Conservation (phyloP, 2,888 invertebrate species). For the Nephrotoma appendiculata region DNA sequence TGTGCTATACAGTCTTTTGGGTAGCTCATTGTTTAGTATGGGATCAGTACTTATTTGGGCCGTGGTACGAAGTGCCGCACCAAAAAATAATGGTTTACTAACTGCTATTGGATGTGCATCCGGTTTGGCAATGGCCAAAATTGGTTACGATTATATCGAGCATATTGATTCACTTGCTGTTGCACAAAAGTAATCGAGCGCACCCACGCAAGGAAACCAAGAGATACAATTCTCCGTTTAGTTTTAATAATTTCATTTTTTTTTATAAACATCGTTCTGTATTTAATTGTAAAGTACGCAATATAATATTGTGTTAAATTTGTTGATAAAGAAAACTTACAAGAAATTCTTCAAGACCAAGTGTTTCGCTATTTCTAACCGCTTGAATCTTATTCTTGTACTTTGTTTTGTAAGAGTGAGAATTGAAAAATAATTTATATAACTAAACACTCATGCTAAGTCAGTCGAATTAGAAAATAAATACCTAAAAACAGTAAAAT, state of each 20-base stretch:
- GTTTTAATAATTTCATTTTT: not conserved
- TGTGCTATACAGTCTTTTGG: slow-evolving; percentile 46
- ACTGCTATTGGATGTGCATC: slow-evolving; percentile 26
- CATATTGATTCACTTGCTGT: slow-evolving; percentile 1
- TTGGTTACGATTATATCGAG: slow-evolving; percentile 28
- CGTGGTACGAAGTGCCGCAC: slow-evolving; percentile 59
- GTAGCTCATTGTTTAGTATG: slow-evolving; percentile 71
- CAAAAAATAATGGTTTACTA: slow-evolving; percentile 20
- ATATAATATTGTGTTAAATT: not conserved
- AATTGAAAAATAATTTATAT: not conserved
- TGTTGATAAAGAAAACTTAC: not conserved
- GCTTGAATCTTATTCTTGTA: not conserved
- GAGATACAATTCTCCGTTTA: not conserved
- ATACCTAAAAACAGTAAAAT: not conserved
- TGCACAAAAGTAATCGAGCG: not conserved
- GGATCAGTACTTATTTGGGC: slow-evolving; percentile 86
- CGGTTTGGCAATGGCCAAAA: slow-evolving; percentile 26
- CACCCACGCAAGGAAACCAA: not conserved
- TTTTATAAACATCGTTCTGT: not conserved
- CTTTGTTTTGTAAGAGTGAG: not conserved
- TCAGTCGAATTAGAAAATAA: not conserved
- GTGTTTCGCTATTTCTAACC: not conserved
- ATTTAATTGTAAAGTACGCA: not conserved
- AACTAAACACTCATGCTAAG: not conserved
- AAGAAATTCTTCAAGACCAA: not conserved